These are phyloP conservation scores for Ctenopoma kingsleyae DNA, from an alignment of 2,797 vertebrate species.

Conservation along the genomic window DNA sequence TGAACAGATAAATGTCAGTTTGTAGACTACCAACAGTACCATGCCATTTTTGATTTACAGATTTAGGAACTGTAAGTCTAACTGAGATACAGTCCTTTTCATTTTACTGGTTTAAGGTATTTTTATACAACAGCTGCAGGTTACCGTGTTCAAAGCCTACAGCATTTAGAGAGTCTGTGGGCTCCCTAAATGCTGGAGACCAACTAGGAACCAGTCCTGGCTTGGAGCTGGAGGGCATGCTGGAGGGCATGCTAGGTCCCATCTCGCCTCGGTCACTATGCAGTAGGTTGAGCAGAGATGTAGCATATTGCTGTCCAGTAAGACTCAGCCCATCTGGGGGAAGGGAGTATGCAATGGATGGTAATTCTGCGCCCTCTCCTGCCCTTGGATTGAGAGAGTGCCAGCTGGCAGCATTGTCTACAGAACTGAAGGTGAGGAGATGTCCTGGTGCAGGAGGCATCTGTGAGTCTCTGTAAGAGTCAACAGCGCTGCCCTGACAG, in stretches of 20 bases:
- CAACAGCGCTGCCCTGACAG: constrained; percentile 76
- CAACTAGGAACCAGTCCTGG: constrained; percentile 81
- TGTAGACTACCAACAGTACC: too few species aligned
- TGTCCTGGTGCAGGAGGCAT: constrained; percentile 61
- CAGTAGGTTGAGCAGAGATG: constrained; percentile 88
- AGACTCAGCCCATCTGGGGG: constrained; percentile 68
- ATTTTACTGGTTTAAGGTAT: neutral
- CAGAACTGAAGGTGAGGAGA: constrained; percentile 47
- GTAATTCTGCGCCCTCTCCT: constrained; percentile 56
- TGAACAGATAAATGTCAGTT: too few species aligned
- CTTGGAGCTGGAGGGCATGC: constrained; percentile 82
- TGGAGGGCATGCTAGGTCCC: constrained; percentile 75
- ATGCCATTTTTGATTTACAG: neutral
- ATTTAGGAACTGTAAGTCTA: neutral
- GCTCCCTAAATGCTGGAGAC: constrained; percentile 82
- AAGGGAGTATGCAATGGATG: constrained; percentile 68
- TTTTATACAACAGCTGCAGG: constrained; percentile 2
- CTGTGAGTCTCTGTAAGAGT: constrained; percentile 73
- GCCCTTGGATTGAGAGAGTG: constrained; percentile 75
- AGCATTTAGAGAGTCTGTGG: constrained; percentile 71
- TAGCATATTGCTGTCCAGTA: constrained; percentile 85
- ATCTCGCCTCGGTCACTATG: constrained; percentile 86
- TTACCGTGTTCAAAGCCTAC: constrained; percentile 82
- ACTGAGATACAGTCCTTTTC: neutral
- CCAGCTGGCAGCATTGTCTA: constrained; percentile 78